phyloP scores from a whole-genome alignment of 2,797 vertebrate species.

The Hydrocynus forskahlii region DNA sequence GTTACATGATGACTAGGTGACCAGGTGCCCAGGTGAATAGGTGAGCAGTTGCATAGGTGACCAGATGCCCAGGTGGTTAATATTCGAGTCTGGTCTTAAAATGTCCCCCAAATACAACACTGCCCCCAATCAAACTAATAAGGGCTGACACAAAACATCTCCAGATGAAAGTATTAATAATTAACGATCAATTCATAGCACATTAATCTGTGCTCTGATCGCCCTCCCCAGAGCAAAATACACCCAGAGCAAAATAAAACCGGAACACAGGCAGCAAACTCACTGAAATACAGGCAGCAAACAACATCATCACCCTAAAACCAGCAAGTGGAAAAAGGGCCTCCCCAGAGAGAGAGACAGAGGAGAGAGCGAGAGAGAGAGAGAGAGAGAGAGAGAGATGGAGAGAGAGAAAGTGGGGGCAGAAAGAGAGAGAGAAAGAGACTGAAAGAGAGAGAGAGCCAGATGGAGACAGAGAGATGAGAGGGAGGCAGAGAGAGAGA shows the following conservation, averaged over 20 bases:
- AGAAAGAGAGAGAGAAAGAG: background rate
- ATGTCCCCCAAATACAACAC: no score
- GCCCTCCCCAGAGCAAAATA: no score
- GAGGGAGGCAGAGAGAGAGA: background rate
- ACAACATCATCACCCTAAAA: slow-evolving; percentile 4
- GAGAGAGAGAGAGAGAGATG: background rate
- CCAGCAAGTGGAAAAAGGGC: slow-evolving; percentile 9
- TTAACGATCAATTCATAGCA: slow-evolving; percentile 29
- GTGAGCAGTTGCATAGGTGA: no score
- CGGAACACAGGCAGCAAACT: background rate
- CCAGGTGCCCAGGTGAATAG: no score
- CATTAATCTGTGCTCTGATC: slow-evolving; percentile 11
- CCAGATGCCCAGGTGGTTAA: no score
- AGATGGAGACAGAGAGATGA: background rate
- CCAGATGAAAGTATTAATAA: slow-evolving; percentile 5
- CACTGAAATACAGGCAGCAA: background rate
- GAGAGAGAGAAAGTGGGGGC: slow-evolving; percentile 10
- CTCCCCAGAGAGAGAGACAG: slow-evolving; percentile 9
- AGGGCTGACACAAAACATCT: background rate
- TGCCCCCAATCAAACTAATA: background rate
- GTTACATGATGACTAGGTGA: no score
- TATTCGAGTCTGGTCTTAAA: no score
- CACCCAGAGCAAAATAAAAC: background rate
- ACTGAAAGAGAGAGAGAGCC: background rate
- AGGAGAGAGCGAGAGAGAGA: background rate